A percentile compares a stretch with the other conserved stretches of the same genome.
Evolutionary conservation across 2,888 invertebrate genomes (phyloP).

Genomic region (Galerucella pusilla): DNA sequence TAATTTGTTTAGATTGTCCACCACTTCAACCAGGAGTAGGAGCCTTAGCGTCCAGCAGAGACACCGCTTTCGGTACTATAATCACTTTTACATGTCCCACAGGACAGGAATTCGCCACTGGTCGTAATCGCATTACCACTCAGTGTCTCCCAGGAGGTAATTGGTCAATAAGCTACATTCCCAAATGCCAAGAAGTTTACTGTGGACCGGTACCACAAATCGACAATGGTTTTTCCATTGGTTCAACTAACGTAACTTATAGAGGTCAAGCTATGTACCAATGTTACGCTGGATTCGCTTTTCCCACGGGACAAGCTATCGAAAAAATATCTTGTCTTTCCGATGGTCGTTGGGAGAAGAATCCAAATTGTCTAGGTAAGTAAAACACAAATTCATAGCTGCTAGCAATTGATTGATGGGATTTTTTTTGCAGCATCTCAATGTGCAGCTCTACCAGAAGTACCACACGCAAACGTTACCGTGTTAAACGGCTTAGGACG

Average conservation of each 20-base stretch:
- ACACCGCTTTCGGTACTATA: slow-evolving; percentile 90
- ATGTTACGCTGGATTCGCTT: slow-evolving; percentile 96
- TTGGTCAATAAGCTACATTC: slow-evolving; percentile 92
- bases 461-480: slow-evolving; percentile 87
- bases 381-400: slow-evolving; percentile 9
- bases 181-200: slow-evolving; percentile 95
- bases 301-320: slow-evolving; percentile 86
- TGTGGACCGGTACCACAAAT: slow-evolving; percentile 98
- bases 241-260: slow-evolving; percentile 95
- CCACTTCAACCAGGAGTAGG: slow-evolving; percentile 85
- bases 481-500: slow-evolving; percentile 90
- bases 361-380: slow-evolving; percentile 87
- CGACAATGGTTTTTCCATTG: slow-evolving; percentile 96
- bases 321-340: slow-evolving; percentile 91
- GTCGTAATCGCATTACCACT: slow-evolving; percentile 84
- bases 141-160: slow-evolving; percentile 90
- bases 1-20: slow-evolving; percentile 79
- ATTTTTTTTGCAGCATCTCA: slow-evolving; percentile 78
- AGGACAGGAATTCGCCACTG: slow-evolving; percentile 94
- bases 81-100: slow-evolving; percentile 92
- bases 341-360: slow-evolving; percentile 92
- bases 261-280: slow-evolving; percentile 94
- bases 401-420: no score
- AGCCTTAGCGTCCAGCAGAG: slow-evolving; percentile 89
- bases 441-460: slow-evolving; percentile 87